Evolutionary conservation across 2,888 invertebrate species (phyloP).

Genomic region (Dasypolia templi): DNA sequence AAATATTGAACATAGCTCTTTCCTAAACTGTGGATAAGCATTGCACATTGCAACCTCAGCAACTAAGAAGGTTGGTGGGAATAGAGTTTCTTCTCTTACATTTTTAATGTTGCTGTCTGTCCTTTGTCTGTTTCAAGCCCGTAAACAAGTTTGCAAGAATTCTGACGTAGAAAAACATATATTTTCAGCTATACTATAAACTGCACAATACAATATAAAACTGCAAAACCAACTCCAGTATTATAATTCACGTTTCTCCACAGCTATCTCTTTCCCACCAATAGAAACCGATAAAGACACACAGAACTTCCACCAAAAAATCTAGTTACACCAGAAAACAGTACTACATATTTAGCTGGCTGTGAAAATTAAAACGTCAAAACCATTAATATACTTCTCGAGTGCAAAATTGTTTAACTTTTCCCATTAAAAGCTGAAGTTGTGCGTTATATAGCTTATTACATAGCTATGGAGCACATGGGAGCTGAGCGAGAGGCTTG

Average conservation of each 20-base stretch:
- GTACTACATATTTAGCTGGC: slow-evolving; percentile 57
- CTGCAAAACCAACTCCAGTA: not conserved
- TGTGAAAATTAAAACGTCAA: slow-evolving; percentile 82
- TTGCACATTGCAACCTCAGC: not conserved
- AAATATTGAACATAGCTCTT: not conserved
- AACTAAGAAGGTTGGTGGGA: not conserved
- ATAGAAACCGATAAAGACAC: slow-evolving; percentile 26
- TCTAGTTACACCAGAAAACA: slow-evolving; percentile 3
- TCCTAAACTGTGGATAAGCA: not conserved
- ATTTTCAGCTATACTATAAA: too few species aligned
- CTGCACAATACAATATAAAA: too few species aligned
- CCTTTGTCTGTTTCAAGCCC: not conserved
- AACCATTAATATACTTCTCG: slow-evolving; percentile 80
- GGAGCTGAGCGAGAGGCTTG: slow-evolving; percentile 2
- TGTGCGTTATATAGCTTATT: slow-evolving; percentile 72
- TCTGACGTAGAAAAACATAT: not conserved
- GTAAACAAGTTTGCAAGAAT: not conserved
- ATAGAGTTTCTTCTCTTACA: not conserved
- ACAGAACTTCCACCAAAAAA: slow-evolving; percentile 7
- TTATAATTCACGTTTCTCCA: slow-evolving; percentile 1
- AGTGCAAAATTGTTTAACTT: slow-evolving; percentile 83
- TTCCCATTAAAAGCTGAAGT: slow-evolving; percentile 78
- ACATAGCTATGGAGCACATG: slow-evolving; percentile 56
- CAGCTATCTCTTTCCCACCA: slow-evolving; percentile 8
- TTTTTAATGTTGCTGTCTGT: not conserved